Evolutionary conservation across 2,113 vertebrate genomes (phyloP).

Genomic region (Acrocephalus kingi): DNA sequence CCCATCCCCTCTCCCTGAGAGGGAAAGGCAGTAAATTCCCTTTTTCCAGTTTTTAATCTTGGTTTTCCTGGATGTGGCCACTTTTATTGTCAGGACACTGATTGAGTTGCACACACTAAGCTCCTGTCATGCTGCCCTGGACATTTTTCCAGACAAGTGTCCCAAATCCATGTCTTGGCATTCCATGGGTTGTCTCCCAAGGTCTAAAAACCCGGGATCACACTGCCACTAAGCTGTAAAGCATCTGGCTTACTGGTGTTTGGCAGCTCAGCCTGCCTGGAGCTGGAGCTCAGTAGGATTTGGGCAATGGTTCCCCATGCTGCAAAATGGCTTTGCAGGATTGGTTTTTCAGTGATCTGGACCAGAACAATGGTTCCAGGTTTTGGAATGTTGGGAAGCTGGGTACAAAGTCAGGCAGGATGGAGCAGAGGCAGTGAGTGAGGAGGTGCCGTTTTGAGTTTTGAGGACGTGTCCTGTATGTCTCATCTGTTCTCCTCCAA

Average conservation of each 20-base stretch:
- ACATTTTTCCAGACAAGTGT: neutral
- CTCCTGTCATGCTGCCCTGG: neutral
- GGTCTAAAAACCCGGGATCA: neutral
- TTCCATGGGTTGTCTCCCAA: neutral
- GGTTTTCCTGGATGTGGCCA: neutral
- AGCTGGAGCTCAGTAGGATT: neutral
- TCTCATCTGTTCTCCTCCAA: slow-evolving; percentile 2
- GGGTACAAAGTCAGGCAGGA: neutral
- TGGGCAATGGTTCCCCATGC: neutral
- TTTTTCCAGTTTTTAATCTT: neutral
- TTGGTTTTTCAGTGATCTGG: neutral
- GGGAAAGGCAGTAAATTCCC: neutral
- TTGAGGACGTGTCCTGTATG: neutral
- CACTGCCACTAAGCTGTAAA: neutral
- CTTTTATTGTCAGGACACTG: neutral
- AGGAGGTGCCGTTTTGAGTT: neutral
- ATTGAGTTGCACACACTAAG: neutral
- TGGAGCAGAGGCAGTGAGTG: neutral
- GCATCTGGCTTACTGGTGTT: neutral
- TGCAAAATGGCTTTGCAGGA: neutral
- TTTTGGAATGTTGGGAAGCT: neutral
- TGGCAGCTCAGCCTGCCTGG: neutral
- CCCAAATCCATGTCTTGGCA: neutral
- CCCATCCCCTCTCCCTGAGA: neutral
- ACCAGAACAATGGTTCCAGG: neutral